Evolutionary conservation across 2,113 vertebrate species (phyloP).

Genomic region (Plestiodon gilberti): DNA sequence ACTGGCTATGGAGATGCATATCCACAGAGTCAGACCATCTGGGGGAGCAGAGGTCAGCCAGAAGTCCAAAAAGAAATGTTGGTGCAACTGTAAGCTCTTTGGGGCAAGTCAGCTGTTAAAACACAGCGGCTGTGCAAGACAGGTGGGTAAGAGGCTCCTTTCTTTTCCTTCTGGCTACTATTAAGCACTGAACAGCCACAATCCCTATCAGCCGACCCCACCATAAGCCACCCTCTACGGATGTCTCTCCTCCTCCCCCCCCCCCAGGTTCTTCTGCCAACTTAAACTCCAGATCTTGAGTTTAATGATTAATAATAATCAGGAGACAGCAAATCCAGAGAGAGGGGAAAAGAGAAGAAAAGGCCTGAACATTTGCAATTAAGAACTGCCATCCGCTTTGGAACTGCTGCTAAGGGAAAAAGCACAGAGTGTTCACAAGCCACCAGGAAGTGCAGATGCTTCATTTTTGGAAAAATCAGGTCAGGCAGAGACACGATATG

Average conservation of each 20-base stretch:
- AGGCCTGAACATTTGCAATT: neutral
- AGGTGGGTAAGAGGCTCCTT: no score
- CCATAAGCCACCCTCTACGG: no score
- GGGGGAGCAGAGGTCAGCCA: no score
- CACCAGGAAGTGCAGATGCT: neutral
- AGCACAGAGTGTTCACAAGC: neutral
- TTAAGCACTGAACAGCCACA: neutral
- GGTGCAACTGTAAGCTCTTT: fast-evolving
- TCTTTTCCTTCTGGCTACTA: no score
- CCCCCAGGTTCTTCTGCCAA: neutral
- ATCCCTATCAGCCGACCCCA: no score
- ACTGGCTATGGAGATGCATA: neutral
- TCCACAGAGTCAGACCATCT: neutral
- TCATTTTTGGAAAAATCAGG: neutral
- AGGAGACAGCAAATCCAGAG: neutral
- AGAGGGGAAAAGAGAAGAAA: no score
- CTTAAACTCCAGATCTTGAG: fast-evolving
- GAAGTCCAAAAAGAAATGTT: neutral
- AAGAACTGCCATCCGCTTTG: neutral
- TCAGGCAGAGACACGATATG: neutral
- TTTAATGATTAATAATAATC: constrained; percentile 26
- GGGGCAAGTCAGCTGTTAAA: neutral
- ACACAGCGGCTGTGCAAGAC: no score
- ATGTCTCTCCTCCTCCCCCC: neutral
- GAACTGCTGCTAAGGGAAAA: neutral